A percentile compares a stretch with the other conserved stretches of the same genome.
phyloP scores from a whole-genome alignment of 2,113 vertebrate genomes.

The Tricholaema leucomelas region DNA sequence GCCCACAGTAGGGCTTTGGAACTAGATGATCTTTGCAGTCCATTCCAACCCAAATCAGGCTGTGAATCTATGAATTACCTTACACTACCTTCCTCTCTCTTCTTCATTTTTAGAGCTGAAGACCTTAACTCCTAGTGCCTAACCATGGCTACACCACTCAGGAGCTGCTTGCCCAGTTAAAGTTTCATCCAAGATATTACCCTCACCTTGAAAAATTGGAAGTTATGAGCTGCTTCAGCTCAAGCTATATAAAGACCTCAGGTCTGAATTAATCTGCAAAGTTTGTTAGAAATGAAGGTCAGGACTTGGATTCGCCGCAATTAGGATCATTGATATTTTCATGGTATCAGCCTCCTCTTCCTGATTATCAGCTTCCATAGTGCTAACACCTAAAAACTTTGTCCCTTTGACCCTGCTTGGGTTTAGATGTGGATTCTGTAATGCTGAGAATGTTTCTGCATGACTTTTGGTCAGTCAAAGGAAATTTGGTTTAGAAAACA shows the following conservation, averaged over 20 bases:
- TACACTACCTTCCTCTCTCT: not conserved
- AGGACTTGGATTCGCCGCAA: slow-evolving; percentile 47
- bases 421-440: not conserved
- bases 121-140: not conserved
- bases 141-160: not conserved
- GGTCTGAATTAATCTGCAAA: slow-evolving; percentile 62
- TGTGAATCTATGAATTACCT: not conserved
- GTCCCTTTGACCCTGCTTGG: slow-evolving; percentile 42
- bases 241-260: not conserved
- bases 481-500: slow-evolving; percentile 29
- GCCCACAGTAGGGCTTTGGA: no score
- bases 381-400: slow-evolving; percentile 45
- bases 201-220: not conserved
- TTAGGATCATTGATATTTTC: slow-evolving; percentile 59
- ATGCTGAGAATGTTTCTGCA: slow-evolving; percentile 20
- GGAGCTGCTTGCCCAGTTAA: not conserved
- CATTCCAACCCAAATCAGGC: no score
- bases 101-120: not conserved
- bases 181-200: not conserved
- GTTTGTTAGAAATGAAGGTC: slow-evolving; percentile 63
- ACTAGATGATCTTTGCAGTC: no score
- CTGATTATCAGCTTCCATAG: slow-evolving; percentile 48
- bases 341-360: slow-evolving; percentile 40
- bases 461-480: not conserved
- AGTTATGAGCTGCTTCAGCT: not conserved